Evolutionary conservation across 2,888 invertebrate genomes (phyloP).

Genomic region (Anodontia alba): DNA sequence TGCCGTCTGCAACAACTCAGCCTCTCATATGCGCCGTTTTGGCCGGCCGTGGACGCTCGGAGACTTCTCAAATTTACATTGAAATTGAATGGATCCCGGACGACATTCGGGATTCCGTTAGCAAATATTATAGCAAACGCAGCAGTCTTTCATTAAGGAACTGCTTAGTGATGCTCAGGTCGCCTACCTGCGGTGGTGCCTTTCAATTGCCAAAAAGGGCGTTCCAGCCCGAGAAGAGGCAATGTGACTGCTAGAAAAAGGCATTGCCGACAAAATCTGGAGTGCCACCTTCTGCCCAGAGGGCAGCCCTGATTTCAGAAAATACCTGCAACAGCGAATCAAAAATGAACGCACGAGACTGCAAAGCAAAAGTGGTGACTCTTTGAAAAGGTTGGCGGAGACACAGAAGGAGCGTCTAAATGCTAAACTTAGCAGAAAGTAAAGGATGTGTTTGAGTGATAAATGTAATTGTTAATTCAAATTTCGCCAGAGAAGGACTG

Average conservation of each 20-base stretch:
- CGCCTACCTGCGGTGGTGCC: neutral
- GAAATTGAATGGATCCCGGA: neutral
- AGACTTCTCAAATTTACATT: neutral
- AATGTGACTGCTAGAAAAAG: neutral
- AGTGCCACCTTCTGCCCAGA: neutral
- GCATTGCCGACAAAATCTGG: neutral
- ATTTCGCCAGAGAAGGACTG: neutral
- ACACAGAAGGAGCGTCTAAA: neutral
- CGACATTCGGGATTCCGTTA: neutral
- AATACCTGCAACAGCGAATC: neutral
- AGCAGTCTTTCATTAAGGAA: neutral
- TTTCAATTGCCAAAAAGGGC: constrained; percentile 1
- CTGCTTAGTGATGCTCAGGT: neutral
- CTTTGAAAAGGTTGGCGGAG: neutral
- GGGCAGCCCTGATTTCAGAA: neutral
- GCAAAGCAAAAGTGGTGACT: neutral
- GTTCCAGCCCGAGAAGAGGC: neutral
- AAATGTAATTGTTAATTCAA: neutral
- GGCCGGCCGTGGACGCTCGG: neutral
- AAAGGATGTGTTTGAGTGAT: no score
- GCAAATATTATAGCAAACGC: neutral
- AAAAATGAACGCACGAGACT: constrained; percentile 4
- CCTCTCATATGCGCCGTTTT: neutral
- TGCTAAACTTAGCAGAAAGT: no score
- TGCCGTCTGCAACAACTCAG: neutral